These are phyloP conservation scores for Lasioglossum zephyrum DNA, from an alignment of 2,888 invertebrate species.

Conservation along the genomic window DNA sequence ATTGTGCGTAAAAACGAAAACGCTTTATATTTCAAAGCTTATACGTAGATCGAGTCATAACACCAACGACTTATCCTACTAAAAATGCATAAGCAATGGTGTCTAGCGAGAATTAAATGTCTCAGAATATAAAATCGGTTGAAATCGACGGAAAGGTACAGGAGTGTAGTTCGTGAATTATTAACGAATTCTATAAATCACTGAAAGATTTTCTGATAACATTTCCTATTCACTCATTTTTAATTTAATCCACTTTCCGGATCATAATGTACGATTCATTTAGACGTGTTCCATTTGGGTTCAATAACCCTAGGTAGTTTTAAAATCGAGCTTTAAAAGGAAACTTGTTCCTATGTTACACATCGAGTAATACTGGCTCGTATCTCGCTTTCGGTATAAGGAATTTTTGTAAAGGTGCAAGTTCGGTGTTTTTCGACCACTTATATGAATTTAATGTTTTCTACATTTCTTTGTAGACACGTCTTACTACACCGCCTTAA, in stretches of 20 bases:
- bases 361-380: too few relatives aligned
- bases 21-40: slow-evolving; percentile 46
- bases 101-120: neutral
- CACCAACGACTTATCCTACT: slow-evolving; percentile 44
- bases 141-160: neutral
- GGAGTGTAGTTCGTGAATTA: neutral
- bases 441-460: neutral
- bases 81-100: neutral
- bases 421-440: neutral
- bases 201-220: neutral
- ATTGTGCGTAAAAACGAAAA: slow-evolving; percentile 52
- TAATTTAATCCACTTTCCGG: neutral
- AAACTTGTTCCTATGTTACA: neutral
- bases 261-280: neutral
- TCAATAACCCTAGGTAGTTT: neutral
- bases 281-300: neutral
- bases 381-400: too few relatives aligned
- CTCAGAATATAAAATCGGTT: neutral
- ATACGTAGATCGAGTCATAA: slow-evolving; percentile 35
- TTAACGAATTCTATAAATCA: neutral
- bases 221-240: neutral
- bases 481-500: neutral
- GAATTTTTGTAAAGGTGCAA: too few relatives aligned
- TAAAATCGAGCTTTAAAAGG: neutral
- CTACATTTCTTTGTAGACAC: neutral